These are phyloP conservation scores for Conger conger DNA, from an alignment of 2,113 vertebrate species.

Conservation along the genomic window DNA sequence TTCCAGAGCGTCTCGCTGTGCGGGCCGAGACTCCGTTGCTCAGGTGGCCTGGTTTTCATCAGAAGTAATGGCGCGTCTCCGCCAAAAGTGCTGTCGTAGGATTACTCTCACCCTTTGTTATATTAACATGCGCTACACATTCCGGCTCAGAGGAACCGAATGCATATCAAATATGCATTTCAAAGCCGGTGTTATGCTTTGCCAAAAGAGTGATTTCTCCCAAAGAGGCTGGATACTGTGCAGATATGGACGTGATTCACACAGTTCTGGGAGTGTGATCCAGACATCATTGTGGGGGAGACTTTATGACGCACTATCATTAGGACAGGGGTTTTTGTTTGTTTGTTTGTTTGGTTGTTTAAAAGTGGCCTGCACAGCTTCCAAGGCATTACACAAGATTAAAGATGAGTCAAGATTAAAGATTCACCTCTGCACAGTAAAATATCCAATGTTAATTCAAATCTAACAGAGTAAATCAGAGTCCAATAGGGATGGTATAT, in stretches of 20 bases:
- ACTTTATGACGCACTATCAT: neutral
- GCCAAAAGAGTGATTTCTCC: conserved; percentile 8
- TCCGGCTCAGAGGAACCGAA: neutral
- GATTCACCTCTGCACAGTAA: conserved; percentile 5
- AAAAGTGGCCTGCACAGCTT: neutral
- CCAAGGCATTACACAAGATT: neutral
- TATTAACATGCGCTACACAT: conserved; percentile 5
- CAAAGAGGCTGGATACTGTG: conserved; percentile 22
- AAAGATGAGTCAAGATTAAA: neutral
- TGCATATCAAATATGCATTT: conserved; percentile 6
- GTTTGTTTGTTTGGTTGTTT: neutral
- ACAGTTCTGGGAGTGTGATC: neutral
- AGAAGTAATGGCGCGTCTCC: conserved; percentile 38
- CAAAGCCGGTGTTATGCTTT: neutral
- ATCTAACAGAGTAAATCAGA: too few species aligned
- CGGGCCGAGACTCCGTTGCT: conserved; percentile 12
- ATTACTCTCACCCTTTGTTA: conserved; percentile 22
- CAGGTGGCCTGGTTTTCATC: conserved; percentile 45
- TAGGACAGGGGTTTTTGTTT: neutral
- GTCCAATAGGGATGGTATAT: too few species aligned
- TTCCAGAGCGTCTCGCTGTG: conserved; percentile 29
- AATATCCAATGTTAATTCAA: neutral
- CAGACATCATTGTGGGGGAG: conserved; percentile 13
- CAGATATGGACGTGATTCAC: conserved; percentile 13
- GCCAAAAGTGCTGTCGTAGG: conserved; percentile 36